Evolutionary conservation across 2,113 vertebrate species (phyloP), one percentile per base, ranked within the genome.

Genomic region (Orthochromis indermauri): DNA sequence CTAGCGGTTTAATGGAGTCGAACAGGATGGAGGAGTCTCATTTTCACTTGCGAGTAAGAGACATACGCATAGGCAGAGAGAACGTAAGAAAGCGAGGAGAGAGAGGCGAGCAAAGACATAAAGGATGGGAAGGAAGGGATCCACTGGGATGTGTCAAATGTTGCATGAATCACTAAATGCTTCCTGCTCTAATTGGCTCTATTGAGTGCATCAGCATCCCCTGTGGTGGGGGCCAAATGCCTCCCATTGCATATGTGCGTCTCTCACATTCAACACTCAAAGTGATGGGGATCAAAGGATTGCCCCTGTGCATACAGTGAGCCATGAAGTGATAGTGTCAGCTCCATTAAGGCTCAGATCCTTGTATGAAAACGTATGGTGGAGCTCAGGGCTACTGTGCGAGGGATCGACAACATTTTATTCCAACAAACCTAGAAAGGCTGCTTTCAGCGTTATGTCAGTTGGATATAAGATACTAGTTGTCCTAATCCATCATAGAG

Each of bases 1-100:
- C 89, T 94, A 84, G 94, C 88, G 87, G 92, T 87, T 91, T 92
- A 95, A 95, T 95, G 93, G 94, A 94, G 86, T 92, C 37, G 83
- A 95, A 95, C 91, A 91, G 86, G 87, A 94, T 94, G 87, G 89
- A 93, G 79, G 84, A 92, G 89, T 86, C 80, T 80, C 85, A 90
- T 89, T 90, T 92, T 92, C 83, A 54, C 82, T 80, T 90, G 89
- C 53, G 86, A 82, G 66, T 86, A 83, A 63, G 47, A 89, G 37
- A 92, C 90, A 81, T 57, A 79, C 68, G 14, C 78, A 82, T 57
- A 66, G 61, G 61, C 80, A 76, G 53, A 73, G 24, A 55, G 42
- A 83, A 78, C 42, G 63, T 84, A 90, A 81, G 84, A 91, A 88
- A 85, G 76, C 63, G 35, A 84, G 61, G n/a, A 33, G 28, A 53